phyloP scores from a whole-genome alignment of 2,113 vertebrate species.

The Candoia aspera region DNA sequence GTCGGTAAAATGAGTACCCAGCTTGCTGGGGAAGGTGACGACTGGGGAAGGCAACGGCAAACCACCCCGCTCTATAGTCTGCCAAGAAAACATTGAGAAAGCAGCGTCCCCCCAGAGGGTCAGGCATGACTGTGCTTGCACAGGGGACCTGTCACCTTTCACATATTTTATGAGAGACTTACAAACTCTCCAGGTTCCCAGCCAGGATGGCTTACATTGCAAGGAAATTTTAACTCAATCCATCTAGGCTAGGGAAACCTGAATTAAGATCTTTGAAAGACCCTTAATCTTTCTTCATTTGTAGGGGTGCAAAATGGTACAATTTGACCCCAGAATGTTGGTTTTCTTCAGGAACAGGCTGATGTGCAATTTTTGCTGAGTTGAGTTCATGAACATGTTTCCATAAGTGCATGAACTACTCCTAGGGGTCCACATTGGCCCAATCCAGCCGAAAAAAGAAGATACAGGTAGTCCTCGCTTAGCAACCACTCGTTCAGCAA shows the following conservation, averaged over 20 bases:
- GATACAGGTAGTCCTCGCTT: neutral
- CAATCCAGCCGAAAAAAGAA: neutral
- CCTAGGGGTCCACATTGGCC: neutral
- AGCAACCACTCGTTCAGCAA: neutral
- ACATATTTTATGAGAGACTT: neutral
- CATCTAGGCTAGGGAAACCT: neutral
- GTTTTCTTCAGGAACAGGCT: neutral
- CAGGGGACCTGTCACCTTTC: too few relatives aligned
- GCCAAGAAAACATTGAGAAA: too few relatives aligned
- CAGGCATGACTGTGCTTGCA: too few relatives aligned
- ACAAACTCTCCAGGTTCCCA: neutral
- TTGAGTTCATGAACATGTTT: neutral
- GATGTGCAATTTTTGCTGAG: neutral
- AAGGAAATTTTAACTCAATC: neutral
- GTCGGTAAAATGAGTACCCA: too few relatives aligned
- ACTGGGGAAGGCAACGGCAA: too few relatives aligned
- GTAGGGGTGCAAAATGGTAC: neutral
- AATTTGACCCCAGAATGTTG: neutral
- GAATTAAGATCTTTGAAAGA: too few relatives aligned
- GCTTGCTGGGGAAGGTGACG: too few relatives aligned
- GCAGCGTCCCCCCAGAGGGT: too few relatives aligned
- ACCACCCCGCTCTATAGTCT: too few relatives aligned
- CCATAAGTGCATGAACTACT: neutral
- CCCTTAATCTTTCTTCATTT: neutral
- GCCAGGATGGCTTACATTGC: neutral